These are phyloP conservation scores for Heliangelus exortis DNA, from an alignment of 2,797 vertebrate species.

Conservation along the genomic window DNA sequence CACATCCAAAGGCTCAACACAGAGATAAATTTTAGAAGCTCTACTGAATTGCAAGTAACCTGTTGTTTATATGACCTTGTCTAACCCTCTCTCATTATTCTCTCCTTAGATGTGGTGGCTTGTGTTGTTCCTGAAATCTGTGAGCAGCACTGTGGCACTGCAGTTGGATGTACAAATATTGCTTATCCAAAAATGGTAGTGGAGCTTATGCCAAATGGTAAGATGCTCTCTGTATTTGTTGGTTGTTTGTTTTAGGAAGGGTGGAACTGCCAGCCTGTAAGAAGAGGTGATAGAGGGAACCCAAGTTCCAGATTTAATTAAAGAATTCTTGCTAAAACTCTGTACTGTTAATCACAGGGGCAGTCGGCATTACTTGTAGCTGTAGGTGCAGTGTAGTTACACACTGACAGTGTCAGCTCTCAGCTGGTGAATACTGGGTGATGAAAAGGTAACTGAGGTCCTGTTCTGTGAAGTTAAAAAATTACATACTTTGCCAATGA, in stretches of 20 bases:
- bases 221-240: background rate
- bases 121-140: constrained; percentile 87
- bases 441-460: background rate
- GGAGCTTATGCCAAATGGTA: constrained; percentile 94
- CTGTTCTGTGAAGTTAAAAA: background rate
- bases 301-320: background rate
- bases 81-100: background rate
- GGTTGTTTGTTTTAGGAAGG: background rate
- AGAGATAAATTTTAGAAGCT: background rate
- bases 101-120: constrained; percentile 85
- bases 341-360: background rate
- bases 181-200: constrained; percentile 94
- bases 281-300: background rate
- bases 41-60: background rate
- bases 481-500: background rate
- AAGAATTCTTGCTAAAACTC: background rate
- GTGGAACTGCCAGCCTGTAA: background rate
- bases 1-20: background rate
- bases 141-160: constrained; percentile 75
- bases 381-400: background rate
- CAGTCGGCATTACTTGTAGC: background rate
- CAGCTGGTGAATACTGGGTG: background rate
- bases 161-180: constrained; percentile 92
- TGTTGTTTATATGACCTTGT: background rate
- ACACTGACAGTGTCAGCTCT: background rate